These are phyloP conservation scores for Ascaphus truei DNA, from an alignment of 2,113 vertebrate genomes.

Conservation along the genomic window DNA sequence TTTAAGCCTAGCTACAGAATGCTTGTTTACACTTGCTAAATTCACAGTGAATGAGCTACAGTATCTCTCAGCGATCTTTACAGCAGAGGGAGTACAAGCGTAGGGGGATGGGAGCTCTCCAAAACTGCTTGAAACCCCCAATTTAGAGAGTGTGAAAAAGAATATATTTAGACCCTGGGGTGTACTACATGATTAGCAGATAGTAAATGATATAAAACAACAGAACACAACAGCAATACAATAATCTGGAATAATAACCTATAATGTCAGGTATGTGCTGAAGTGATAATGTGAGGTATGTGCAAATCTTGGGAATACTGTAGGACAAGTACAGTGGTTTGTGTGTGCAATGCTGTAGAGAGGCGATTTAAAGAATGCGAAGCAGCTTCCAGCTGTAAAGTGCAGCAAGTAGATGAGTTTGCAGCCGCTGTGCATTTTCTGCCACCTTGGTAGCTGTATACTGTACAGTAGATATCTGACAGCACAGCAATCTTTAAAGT, in stretches of 20 bases:
- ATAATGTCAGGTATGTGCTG: neutral
- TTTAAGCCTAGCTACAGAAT: slow-evolving; percentile 44
- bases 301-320: neutral
- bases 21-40: slow-evolving; percentile 52
- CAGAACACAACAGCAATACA: neutral
- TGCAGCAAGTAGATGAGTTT: neutral
- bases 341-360: no score
- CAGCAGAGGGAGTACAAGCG: slow-evolving; percentile 42
- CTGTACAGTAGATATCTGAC: neutral
- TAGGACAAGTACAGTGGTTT: neutral
- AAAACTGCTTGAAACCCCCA: slow-evolving; percentile 39
- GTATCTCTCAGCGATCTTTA: slow-evolving; percentile 41
- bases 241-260: neutral
- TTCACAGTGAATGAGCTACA: slow-evolving; percentile 49
- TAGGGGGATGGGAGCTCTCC: slow-evolving; percentile 40
- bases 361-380: neutral
- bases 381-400: slow-evolving; percentile 7
- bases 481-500: neutral
- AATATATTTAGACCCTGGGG: slow-evolving; percentile 29
- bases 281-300: neutral
- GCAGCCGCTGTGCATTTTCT: neutral
- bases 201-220: no score
- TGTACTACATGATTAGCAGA: slow-evolving; percentile 3
- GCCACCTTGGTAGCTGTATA: neutral
- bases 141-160: slow-evolving; percentile 37